Base-by-base conservation (phyloP, 2,797 vertebrate genomes). In the Pitangus sulphuratus region DNA sequence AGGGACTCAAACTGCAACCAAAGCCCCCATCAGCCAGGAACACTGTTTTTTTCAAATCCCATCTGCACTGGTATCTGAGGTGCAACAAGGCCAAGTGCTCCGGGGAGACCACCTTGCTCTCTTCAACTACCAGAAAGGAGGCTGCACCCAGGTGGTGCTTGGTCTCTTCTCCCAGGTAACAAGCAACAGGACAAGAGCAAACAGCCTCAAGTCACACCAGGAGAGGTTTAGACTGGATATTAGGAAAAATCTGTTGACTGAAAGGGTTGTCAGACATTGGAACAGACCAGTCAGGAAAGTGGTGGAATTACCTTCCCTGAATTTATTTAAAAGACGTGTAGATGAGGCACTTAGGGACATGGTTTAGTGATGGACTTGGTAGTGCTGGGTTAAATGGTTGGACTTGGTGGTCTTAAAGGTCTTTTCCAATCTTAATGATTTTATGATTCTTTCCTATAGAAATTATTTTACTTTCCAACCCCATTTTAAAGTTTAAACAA, bases 281-380 rank as follows among this genome's bases (percentile, higher is more conserved):
- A 58, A 75, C 1, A 58, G 40, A 28, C 45, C 58, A 30, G 7
- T 35, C 20, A 56, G 56, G 7, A 20, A 51, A 18, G 8, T 8
- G n/a, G 6, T 20, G 1, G 28, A 80, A n/a, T 25, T 18, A 40
- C 20, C 60, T 53, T 7, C 11, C 20, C 62, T 40, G 15, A 11
- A 60, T 18, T 28, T 37, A 20, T 57, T 58, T 37, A 66, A 44
- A 30, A 70, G 18, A 31, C 0, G 0, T 6, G 26, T 5, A 37
- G 40, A 48, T 13, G 1, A 8, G 16, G 15, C 12, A 6, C 48
- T 42, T 7, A 8, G 3, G 21, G 66, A 54, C 24, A 42, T 8
- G 6, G 37, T 26, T 72, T 35, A 65, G 48, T 35, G 37, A n/a
- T 13, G 17, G n/a, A 35, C 7, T 26, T 60, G 16, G 42, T 24